Conservation (phyloP, 2,888 invertebrate species). For the Drosophila prostipennis region DNA sequence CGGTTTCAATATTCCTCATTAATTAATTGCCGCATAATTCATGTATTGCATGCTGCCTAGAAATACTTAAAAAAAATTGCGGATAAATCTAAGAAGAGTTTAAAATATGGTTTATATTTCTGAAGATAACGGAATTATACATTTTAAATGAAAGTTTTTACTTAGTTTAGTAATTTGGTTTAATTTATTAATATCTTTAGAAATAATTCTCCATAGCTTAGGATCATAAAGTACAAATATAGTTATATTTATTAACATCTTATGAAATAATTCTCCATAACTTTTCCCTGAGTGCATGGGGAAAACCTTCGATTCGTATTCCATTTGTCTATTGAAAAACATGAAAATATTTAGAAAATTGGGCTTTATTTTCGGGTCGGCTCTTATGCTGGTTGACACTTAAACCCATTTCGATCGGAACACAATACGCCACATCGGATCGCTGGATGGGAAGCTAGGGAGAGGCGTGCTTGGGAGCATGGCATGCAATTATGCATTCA, state of each 20-base stretch:
- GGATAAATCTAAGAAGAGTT: too few species aligned
- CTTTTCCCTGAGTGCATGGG: constrained; percentile 11
- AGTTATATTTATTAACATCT: too few species aligned
- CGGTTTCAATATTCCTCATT: constrained; percentile 19
- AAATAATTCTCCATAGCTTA: too few species aligned
- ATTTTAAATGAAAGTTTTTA: too few species aligned
- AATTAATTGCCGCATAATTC: constrained; percentile 73
- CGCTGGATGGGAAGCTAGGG: constrained; percentile 2
- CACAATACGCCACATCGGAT: constrained; percentile 24
- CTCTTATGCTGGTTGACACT: constrained; percentile 81
- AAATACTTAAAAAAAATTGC: background rate
- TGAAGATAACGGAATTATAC: too few species aligned
- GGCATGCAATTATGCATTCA: constrained; percentile 83
- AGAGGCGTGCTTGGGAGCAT: constrained; percentile 8
- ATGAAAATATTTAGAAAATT: constrained; percentile 75
- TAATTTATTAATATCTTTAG: too few species aligned
- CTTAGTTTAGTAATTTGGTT: too few species aligned
- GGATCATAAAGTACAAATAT: too few species aligned
- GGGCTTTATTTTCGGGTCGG: constrained; percentile 20
- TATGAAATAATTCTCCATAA: too few species aligned
- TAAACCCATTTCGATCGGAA: constrained; percentile 36
- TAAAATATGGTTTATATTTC: too few species aligned
- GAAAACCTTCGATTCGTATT: constrained; percentile 24
- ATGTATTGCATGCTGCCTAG: constrained; percentile 56
- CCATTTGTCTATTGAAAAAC: constrained; percentile 60